Evolutionary conservation across 2,113 vertebrate genomes (phyloP).

Genomic region (Gopherus evgoodei): DNA sequence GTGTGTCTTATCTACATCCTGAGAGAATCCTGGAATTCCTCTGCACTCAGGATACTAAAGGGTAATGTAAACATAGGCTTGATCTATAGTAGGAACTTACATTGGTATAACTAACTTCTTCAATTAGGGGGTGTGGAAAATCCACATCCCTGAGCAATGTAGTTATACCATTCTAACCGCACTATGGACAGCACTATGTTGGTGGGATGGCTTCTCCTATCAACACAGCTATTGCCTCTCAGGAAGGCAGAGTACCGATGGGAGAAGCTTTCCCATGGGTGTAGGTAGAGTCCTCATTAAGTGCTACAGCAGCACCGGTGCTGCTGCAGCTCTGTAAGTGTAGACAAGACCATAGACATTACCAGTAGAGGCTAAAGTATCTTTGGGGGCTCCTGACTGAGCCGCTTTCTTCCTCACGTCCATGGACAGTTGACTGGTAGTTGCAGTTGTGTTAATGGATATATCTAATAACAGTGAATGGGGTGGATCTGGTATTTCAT

Average conservation of each 20-base stretch:
- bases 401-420: neutral
- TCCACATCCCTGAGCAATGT: neutral
- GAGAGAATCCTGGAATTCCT: rapidly evolving
- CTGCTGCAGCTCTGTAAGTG: neutral
- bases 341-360: neutral
- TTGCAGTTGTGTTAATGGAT: neutral
- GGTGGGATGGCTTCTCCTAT: neutral
- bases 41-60: neutral
- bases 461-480: neutral
- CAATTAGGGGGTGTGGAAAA: neutral
- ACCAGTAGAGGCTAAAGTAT: neutral
- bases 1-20: neutral
- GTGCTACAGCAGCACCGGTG: neutral
- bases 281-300: neutral
- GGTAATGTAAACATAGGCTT: neutral
- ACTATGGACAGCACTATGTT: neutral
- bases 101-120: neutral
- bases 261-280: neutral
- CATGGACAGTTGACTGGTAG: neutral
- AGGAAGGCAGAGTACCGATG: neutral
- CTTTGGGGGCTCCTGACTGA: neutral
- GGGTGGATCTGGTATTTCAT: neutral
- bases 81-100: neutral
- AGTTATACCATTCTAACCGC: neutral
- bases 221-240: neutral